Evolutionary conservation across 2,797 vertebrate species (phyloP).

Genomic region (Anguilla obscura): DNA sequence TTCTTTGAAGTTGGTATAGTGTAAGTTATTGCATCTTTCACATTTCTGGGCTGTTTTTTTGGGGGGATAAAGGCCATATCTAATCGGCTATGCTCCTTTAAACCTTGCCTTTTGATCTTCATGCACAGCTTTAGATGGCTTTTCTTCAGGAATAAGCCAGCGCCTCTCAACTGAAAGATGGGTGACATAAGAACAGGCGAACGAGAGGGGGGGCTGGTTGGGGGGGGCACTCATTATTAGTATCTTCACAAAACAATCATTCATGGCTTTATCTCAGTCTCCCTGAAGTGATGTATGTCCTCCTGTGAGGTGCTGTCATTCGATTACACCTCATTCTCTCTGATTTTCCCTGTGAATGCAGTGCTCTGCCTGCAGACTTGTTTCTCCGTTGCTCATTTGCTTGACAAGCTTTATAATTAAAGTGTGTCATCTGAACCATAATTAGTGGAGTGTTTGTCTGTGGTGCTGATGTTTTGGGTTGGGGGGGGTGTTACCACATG

Average conservation of each 20-base stretch:
- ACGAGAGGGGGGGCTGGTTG: neutral
- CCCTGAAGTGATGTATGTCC: neutral
- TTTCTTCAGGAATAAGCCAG: neutral
- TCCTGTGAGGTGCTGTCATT: neutral
- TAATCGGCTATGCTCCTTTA: neutral
- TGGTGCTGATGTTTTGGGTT: no score
- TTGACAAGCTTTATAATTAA: neutral
- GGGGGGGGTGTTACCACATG: no score
- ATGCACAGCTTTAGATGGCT: neutral
- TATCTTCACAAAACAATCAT: neutral
- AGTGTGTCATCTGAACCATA: conserved; percentile 1
- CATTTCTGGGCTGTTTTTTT: neutral
- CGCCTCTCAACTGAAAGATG: neutral
- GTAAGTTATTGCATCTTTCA: neutral
- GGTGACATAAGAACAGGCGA: neutral
- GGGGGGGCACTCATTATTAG: neutral
- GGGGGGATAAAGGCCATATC: neutral
- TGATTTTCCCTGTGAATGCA: neutral
- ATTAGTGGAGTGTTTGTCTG: neutral
- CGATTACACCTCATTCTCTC: neutral
- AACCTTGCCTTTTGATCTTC: neutral
- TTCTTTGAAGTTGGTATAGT: neutral
- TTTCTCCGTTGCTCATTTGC: conserved; percentile 14
- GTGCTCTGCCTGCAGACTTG: neutral
- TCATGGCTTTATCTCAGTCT: neutral